Conservation (phyloP, 2,888 invertebrate genomes). For the Chydorus sphaericus region DNA sequence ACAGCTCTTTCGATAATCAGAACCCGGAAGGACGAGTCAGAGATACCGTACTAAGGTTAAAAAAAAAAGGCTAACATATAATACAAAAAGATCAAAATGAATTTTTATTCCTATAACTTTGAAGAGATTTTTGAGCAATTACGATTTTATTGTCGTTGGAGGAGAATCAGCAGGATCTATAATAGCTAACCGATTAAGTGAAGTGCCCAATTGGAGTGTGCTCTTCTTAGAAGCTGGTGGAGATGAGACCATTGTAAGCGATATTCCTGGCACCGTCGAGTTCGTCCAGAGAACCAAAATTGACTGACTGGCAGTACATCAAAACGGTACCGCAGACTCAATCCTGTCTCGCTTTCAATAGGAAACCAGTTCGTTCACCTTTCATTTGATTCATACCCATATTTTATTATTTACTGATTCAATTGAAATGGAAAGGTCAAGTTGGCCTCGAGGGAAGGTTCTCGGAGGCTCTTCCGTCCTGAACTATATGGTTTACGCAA, state of each 20-base stretch:
- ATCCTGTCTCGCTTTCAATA: constrained; percentile 9
- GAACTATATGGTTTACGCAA: constrained; percentile 84
- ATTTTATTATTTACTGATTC: too few species aligned
- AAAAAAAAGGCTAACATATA: too few species aligned
- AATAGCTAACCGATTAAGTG: constrained; percentile 58
- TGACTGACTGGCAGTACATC: constrained; percentile 77
- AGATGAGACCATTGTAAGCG: constrained; percentile 54
- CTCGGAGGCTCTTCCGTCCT: constrained; percentile 82
- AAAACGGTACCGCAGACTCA: constrained; percentile 50
- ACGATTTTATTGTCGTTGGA: constrained; percentile 67
- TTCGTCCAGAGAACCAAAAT: constrained; percentile 52
- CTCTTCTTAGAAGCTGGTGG: constrained; percentile 66
- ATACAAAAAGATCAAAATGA: too few species aligned
- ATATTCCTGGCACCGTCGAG: constrained; percentile 55
- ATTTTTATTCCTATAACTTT: too few species aligned
- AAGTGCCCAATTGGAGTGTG: constrained; percentile 43
- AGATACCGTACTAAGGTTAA: too few species aligned
- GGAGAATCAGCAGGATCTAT: constrained; percentile 77
- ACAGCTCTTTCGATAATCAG: constrained; percentile 68
- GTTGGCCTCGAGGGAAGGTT: constrained; percentile 47
- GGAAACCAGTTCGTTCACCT: background rate
- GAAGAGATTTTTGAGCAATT: constrained; percentile 38
- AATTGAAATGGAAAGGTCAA: constrained; percentile 17
- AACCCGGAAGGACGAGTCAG: constrained; percentile 66
- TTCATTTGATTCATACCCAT: too few species aligned